Evolutionary conservation across 2,113 vertebrate species (phyloP).

Genomic region (Sclerurus mexicanus): DNA sequence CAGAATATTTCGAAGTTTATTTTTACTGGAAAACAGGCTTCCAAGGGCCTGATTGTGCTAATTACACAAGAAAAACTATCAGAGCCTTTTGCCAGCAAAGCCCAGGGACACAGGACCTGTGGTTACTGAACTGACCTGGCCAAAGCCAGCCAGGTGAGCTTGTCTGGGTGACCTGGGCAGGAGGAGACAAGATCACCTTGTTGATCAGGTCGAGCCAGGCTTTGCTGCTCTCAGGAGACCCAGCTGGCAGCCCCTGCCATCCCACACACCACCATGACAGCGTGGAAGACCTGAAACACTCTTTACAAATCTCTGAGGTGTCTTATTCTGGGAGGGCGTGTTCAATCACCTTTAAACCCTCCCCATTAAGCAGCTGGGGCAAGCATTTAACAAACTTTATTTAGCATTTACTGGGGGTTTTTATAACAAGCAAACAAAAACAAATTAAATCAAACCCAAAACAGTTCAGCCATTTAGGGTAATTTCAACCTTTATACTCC

Average conservation of each 20-base stretch:
- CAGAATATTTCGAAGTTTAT: neutral
- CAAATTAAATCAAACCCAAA: neutral
- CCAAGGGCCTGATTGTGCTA: neutral
- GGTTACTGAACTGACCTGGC: neutral
- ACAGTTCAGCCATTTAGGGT: neutral
- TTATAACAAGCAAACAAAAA: neutral
- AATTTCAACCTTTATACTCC: neutral
- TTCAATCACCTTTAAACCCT: neutral
- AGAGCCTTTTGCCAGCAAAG: neutral
- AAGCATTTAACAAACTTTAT: neutral
- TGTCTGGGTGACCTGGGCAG: neutral
- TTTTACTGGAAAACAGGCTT: neutral
- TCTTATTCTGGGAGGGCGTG: neutral
- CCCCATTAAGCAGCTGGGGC: neutral
- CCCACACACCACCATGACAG: rapidly evolving
- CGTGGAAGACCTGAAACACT: rapidly evolving
- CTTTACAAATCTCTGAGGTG: rapidly evolving
- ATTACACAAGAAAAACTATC: rapidly evolving
- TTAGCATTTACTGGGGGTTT: neutral
- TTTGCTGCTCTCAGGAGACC: neutral
- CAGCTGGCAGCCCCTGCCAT: neutral
- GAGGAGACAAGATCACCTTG: rapidly evolving
- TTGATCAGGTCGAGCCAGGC: rapidly evolving
- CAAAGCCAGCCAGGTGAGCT: neutral
- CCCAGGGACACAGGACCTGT: neutral